Conservation (phyloP, 2,888 invertebrate species). For the Ectemnius continuus region DNA sequence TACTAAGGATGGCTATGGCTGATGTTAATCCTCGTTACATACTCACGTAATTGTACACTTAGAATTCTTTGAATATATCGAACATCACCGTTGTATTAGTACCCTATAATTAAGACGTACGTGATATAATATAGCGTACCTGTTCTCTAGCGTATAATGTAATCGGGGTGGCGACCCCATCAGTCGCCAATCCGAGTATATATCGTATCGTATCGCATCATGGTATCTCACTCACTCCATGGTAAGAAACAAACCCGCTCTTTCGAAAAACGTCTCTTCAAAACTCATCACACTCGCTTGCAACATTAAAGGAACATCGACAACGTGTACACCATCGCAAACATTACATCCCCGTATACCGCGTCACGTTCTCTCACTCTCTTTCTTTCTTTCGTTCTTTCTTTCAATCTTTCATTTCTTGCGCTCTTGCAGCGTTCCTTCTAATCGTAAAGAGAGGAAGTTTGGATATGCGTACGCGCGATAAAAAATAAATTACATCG, state of each 20-base stretch:
- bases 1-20: conserved; percentile 26
- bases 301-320: conserved; percentile 69
- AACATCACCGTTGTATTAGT: conserved; percentile 67
- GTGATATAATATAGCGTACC: conserved; percentile 33
- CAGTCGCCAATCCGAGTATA: no score
- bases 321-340: conserved; percentile 55
- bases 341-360: conserved; percentile 39
- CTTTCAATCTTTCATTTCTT: no score
- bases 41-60: conserved; percentile 65
- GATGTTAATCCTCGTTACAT: conserved; percentile 55
- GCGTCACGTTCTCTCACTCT: conserved; percentile 26
- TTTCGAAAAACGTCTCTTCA: conserved; percentile 28
- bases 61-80: conserved; percentile 66
- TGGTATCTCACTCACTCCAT: conserved; percentile 40
- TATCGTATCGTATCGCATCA: not conserved
- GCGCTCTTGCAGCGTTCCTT: no score
- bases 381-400: no score
- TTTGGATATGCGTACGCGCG: conserved; percentile 60
- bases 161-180: conserved; percentile 27
- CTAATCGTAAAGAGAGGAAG: conserved; percentile 47
- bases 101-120: conserved; percentile 55
- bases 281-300: conserved; percentile 59
- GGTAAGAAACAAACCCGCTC: conserved; percentile 35
- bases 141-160: conserved; percentile 26
- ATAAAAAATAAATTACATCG: conserved; percentile 74